Evolutionary conservation across 1,140 invertebrate genomes (phyloP).

Genomic region (Cotesia glomerata): DNA sequence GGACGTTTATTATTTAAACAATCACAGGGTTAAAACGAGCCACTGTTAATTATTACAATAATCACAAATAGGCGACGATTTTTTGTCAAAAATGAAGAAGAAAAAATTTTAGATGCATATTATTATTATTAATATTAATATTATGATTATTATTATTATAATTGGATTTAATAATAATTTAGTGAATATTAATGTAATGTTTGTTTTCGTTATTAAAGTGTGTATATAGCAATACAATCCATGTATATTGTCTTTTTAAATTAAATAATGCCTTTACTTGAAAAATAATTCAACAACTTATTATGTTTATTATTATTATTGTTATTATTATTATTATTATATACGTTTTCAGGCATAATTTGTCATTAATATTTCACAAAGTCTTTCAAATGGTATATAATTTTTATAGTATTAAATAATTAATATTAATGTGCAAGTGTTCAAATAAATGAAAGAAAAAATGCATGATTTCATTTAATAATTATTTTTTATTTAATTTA

Average conservation of each 20-base stretch:
- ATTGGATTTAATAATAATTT: slow-evolving; percentile 60
- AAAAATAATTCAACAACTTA: background rate
- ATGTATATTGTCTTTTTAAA: background rate
- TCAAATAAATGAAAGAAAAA: background rate
- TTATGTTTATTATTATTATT: background rate
- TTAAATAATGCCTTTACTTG: background rate
- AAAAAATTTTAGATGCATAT: slow-evolving; percentile 43
- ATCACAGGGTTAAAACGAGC: no score
- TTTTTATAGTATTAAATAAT: slow-evolving; percentile 12
- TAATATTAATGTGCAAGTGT: background rate
- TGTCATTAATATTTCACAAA: background rate
- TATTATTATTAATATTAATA: slow-evolving; percentile 47
- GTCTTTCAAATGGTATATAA: slow-evolving; percentile 3
- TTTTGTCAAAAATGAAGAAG: background rate
- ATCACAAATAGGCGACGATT: background rate
- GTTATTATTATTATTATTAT: background rate
- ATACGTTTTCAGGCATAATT: background rate
- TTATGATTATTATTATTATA: slow-evolving; percentile 59
- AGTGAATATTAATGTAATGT: slow-evolving; percentile 58
- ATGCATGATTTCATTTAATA: no score
- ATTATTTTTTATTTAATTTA: no score
- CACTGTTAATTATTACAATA: background rate
- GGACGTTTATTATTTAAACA: no score
- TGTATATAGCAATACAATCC: slow-evolving; percentile 60
- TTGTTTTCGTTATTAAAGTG: slow-evolving; percentile 65